These are phyloP conservation scores for Nycteola revayana DNA, from an alignment of 2,888 invertebrate genomes.

Conservation along the genomic window DNA sequence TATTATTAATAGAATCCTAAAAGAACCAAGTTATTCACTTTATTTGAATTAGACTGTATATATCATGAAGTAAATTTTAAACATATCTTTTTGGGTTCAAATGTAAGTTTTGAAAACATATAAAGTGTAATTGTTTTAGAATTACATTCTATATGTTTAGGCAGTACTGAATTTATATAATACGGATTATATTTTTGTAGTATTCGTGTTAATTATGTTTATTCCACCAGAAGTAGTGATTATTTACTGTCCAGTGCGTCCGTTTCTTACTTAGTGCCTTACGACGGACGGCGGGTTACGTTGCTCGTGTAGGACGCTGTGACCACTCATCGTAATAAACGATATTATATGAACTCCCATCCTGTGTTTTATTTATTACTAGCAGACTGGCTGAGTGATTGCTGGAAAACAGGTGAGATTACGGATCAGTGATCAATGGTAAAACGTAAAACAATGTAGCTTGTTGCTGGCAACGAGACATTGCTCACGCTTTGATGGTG, in stretches of 20 bases:
- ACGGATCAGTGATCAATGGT: no score
- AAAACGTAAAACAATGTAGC: no score
- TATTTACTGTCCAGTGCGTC: constrained; percentile 53
- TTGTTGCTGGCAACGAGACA: no score
- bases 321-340: constrained; percentile 55
- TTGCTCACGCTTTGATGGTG: no score
- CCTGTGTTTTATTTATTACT: constrained; percentile 29
- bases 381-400: no score
- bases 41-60: constrained; percentile 48
- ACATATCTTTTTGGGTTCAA: constrained; percentile 67
- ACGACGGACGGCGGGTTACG: constrained; percentile 68
- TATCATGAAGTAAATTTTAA: constrained; percentile 50
- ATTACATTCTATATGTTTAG: constrained; percentile 14
- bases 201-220: constrained; percentile 32
- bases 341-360: constrained; percentile 37
- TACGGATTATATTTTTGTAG: constrained; percentile 67
- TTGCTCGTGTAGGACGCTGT: constrained; percentile 68
- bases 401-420: no score
- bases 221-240: constrained; percentile 26
- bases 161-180: constrained; percentile 30
- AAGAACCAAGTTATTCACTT: constrained; percentile 44
- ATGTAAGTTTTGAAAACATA: constrained; percentile 7
- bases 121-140: no score
- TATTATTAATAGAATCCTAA: constrained; percentile 26
- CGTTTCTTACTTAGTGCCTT: constrained; percentile 74